A percentile compares a stretch with the other conserved stretches of the same genome.
Evolutionary conservation across 2,888 invertebrate genomes (phyloP).

Genomic region (Microctonus aethiopoides): DNA sequence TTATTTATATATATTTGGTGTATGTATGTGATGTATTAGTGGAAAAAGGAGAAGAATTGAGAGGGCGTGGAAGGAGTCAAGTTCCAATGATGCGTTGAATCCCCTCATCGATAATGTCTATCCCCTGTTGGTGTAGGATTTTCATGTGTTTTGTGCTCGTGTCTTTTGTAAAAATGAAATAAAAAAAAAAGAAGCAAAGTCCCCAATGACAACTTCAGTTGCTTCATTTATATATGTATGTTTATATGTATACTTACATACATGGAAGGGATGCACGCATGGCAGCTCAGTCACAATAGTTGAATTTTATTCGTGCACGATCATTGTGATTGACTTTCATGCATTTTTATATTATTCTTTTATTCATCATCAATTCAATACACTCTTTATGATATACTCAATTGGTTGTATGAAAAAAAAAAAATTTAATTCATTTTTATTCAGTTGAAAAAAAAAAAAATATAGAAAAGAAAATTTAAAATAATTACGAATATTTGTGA

Average conservation of each 20-base stretch:
- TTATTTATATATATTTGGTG: not conserved
- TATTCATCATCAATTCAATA: too few relatives aligned
- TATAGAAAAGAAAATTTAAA: not conserved
- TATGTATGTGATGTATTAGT: not conserved
- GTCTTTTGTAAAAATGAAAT: too few relatives aligned
- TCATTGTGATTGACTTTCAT: conserved; percentile 49
- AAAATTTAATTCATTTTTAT: too few relatives aligned
- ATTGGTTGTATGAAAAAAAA: too few relatives aligned
- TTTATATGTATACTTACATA: not conserved
- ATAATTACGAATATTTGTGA: conserved; percentile 14
- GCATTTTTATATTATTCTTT: conserved; percentile 41
- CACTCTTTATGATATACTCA: not conserved
- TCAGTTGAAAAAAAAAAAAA: too few relatives aligned
- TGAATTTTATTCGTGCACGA: conserved; percentile 19
- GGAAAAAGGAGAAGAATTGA: conserved; percentile 34
- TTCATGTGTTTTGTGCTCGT: conserved; percentile 28
- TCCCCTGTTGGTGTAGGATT: conserved; percentile 16
- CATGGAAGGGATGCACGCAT: conserved; percentile 49
- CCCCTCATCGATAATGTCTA: conserved; percentile 25
- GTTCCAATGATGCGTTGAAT: conserved; percentile 55
- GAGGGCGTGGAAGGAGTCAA: conserved; percentile 49
- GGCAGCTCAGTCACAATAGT: conserved; percentile 46
- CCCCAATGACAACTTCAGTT: not conserved
- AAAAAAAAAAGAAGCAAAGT: conserved; percentile 8
- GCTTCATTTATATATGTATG: not conserved